A percentile compares a stretch with the other conserved stretches of the same genome.
These are phyloP conservation scores for Melanerpes formicivorus DNA, from an alignment of 2,113 vertebrate species.

Conservation along the genomic window DNA sequence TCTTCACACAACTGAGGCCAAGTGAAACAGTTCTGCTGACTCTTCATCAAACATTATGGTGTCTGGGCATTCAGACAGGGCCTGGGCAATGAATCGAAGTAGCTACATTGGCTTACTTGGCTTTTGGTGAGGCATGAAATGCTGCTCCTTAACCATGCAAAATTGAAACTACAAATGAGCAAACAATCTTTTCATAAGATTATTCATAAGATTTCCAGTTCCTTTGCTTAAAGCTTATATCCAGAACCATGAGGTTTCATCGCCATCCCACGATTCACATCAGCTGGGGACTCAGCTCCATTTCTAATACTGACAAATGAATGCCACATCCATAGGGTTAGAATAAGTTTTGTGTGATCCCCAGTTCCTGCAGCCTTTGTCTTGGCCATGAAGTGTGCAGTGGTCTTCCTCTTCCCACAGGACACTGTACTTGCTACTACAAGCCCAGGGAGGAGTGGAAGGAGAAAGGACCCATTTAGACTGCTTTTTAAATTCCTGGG, in stretches of 20 bases:
- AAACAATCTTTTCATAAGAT: neutral
- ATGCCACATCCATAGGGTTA: neutral
- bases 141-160: neutral
- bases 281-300: neutral
- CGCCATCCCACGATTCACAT: neutral
- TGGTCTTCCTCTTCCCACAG: neutral
- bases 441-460: neutral
- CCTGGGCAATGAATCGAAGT: neutral
- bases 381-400: neutral
- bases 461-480: constrained; percentile 6
- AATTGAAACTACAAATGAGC: neutral
- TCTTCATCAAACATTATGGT: neutral
- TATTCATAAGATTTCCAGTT: neutral
- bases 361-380: neutral
- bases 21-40: neutral
- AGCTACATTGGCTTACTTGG: neutral
- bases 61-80: neutral
- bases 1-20: neutral
- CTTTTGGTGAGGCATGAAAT: neutral
- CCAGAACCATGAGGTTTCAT: neutral
- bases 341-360: neutral
- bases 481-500: constrained; percentile 60
- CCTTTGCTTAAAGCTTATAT: neutral
- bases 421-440: neutral
- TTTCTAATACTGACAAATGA: neutral